Conservation (phyloP, 2,113 vertebrate genomes). For the Panthera leo region DNA sequence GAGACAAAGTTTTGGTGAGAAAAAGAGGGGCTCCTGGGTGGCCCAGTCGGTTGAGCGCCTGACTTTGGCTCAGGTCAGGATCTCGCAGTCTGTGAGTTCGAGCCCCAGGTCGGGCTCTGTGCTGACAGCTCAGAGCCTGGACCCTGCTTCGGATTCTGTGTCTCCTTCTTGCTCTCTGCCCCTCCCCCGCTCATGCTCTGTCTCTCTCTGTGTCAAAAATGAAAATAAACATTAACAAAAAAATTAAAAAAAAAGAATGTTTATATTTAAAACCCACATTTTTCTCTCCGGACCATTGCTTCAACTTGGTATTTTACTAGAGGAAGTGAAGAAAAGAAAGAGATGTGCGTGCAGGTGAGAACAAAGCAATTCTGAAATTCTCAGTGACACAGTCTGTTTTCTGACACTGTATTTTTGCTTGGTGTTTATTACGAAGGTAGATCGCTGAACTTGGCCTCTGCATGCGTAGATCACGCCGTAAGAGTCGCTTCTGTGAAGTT, state of each 20-base stretch:
- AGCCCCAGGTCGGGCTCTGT: too few species aligned
- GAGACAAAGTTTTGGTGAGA: not conserved
- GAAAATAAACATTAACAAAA: not conserved
- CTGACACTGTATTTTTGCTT: not conserved
- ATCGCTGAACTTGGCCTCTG: not conserved
- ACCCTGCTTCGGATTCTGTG: too few species aligned
- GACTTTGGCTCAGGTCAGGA: too few species aligned
- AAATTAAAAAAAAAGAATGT: not conserved
- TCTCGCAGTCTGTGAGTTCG: too few species aligned
- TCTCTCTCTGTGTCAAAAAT: too few species aligned
- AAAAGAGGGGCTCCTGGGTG: not conserved
- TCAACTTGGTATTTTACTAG: not conserved
- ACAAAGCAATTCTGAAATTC: not conserved
- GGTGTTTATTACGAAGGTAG: not conserved
- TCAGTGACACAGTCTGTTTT: constrained; percentile 37
- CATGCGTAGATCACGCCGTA: fast-evolving
- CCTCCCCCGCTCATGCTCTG: too few species aligned
- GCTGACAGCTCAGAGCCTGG: too few species aligned
- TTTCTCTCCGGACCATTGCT: not conserved
- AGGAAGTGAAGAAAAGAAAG: constrained; percentile 29
- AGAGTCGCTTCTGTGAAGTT: not conserved
- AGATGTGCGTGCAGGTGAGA: not conserved
- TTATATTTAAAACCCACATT: not conserved
- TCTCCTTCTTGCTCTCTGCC: too few species aligned
- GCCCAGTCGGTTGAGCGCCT: too few species aligned